phyloP scores from a whole-genome alignment of 2,888 invertebrate genomes.

The Neoascia interrupta region DNA sequence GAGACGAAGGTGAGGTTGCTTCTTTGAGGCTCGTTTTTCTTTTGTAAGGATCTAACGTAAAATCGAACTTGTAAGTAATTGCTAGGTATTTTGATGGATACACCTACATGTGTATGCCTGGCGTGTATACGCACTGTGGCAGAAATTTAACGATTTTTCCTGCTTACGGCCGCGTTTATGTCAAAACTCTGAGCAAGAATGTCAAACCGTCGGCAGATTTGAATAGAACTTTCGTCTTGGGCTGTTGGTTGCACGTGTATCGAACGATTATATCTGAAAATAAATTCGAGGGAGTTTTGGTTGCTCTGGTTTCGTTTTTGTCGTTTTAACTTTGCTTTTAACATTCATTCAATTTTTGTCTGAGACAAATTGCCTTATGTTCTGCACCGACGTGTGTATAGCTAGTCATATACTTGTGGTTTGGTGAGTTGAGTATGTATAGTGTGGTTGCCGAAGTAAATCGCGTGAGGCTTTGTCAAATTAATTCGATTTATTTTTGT shows the following conservation, averaged over 20 bases:
- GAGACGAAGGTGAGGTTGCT: background rate
- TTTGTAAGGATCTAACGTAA: slow-evolving; percentile 16
- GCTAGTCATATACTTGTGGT: background rate
- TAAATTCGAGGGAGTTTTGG: too few relatives aligned
- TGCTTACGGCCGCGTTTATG: slow-evolving; percentile 33
- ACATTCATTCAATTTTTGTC: slow-evolving; percentile 26
- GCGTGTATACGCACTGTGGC: slow-evolving; percentile 8
- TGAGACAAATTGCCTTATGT: slow-evolving; percentile 23
- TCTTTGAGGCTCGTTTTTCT: background rate
- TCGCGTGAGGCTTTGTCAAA: slow-evolving; percentile 49
- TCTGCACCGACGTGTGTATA: background rate
- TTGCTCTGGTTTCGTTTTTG: too few relatives aligned
- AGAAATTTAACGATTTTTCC: slow-evolving; percentile 43
- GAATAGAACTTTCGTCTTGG: slow-evolving; percentile 25
- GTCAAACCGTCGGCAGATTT: slow-evolving; percentile 42
- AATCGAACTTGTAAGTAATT: slow-evolving; percentile 54
- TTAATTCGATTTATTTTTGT: slow-evolving; percentile 42
- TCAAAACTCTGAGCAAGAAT: slow-evolving; percentile 36
- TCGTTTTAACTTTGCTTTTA: slow-evolving; percentile 17
- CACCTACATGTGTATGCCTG: background rate
- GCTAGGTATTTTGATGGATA: slow-evolving; percentile 33
- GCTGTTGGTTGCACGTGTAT: slow-evolving; percentile 39
- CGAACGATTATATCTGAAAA: slow-evolving; percentile 36
- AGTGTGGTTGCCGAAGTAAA: background rate
- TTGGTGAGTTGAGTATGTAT: too few relatives aligned